Evolutionary conservation across 1,140 invertebrate genomes (phyloP).

Genomic region (Drosophila simulans): DNA sequence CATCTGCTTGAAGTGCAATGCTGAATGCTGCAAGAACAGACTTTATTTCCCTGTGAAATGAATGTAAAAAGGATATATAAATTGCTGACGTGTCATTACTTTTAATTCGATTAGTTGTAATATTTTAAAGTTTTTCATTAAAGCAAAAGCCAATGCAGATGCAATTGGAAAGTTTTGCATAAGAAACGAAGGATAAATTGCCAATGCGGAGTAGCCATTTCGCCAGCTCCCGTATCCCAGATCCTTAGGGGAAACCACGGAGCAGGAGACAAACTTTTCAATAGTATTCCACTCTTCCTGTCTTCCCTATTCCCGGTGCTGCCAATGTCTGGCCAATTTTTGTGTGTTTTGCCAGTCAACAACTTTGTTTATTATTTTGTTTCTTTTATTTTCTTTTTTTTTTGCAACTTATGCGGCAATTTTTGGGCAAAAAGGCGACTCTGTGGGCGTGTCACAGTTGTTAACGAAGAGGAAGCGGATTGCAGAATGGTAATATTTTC

Average conservation of each 20-base stretch:
- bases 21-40: not conserved
- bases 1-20: constrained; percentile 18
- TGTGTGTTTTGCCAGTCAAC: constrained; percentile 71
- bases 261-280: constrained; percentile 72
- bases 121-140: constrained; percentile 49
- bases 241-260: constrained; percentile 26
- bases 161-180: constrained; percentile 56
- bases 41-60: constrained; percentile 1
- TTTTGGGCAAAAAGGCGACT: constrained; percentile 43
- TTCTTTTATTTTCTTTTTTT: constrained; percentile 49
- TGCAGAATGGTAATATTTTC: constrained; percentile 66
- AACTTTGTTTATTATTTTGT: constrained; percentile 65
- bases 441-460: constrained; percentile 56
- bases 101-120: constrained; percentile 50
- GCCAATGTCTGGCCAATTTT: constrained; percentile 58
- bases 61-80: not conserved
- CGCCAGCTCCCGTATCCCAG: not conserved
- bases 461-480: constrained; percentile 28
- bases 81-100: constrained; percentile 20
- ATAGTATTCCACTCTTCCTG: constrained; percentile 40
- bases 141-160: constrained; percentile 53
- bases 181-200: constrained; percentile 62
- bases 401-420: constrained; percentile 71
- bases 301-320: constrained; percentile 23
- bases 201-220: constrained; percentile 51